Conservation (phyloP, 2,113 vertebrate genomes). For the Chinchilla lanigera region DNA sequence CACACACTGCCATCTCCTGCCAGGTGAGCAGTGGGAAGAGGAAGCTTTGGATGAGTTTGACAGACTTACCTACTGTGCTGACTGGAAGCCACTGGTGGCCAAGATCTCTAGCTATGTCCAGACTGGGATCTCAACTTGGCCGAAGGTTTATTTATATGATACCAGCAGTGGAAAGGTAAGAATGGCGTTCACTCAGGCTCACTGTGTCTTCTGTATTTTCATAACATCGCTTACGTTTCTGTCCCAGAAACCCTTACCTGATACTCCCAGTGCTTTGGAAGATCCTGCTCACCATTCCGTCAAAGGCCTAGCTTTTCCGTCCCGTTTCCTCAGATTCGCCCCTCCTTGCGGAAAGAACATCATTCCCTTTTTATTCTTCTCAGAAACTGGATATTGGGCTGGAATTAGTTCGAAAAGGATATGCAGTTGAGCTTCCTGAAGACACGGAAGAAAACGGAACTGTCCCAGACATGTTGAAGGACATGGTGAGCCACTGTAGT, state of each 20-base stretch:
- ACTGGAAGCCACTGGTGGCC: conserved; percentile 91
- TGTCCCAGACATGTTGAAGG: conserved; percentile 78
- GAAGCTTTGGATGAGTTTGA: conserved; percentile 92
- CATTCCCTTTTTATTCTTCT: not conserved
- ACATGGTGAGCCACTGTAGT: conserved; percentile 83
- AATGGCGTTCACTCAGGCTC: not conserved
- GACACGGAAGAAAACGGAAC: conserved; percentile 72
- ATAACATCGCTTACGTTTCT: not conserved
- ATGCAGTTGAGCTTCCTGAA: conserved; percentile 85
- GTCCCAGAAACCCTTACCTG: conserved; percentile 33
- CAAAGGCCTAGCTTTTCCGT: not conserved
- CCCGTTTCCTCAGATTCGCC: not conserved
- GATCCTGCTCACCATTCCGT: not conserved
- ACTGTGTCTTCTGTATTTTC: not conserved
- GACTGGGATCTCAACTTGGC: conserved; percentile 88
- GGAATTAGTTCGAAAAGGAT: conserved; percentile 90
- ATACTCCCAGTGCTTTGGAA: not conserved
- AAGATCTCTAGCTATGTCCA: conserved; percentile 93
- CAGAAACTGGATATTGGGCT: conserved; percentile 90
- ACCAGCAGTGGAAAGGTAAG: conserved; percentile 84
- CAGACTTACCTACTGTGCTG: conserved; percentile 89
- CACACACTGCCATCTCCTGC: not conserved
- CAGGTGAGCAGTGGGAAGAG: conserved; percentile 90
- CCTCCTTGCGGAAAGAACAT: not conserved
- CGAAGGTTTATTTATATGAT: conserved; percentile 89